Percentiles rank a stretch among this genome's conserved stretches.
These are phyloP conservation scores for Melanerpes aurifrons DNA, from an alignment of 2,113 vertebrate species.

Conservation along the genomic window DNA sequence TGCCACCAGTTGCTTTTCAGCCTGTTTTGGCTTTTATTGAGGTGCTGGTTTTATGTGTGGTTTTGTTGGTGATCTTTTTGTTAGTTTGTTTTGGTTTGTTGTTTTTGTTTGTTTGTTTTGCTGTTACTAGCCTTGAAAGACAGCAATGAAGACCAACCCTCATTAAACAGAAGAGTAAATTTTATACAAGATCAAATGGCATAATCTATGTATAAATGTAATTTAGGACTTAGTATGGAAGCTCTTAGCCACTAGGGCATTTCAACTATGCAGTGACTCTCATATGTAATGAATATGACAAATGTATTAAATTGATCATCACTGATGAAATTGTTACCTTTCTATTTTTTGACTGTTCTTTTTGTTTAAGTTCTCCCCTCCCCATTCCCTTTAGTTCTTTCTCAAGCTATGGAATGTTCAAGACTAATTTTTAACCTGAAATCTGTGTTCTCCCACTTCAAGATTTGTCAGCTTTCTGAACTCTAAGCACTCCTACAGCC, in stretches of 20 bases:
- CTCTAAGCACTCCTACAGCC: neutral
- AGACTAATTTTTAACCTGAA: neutral
- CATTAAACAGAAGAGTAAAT: neutral
- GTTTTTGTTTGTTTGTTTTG: neutral
- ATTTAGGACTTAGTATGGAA: neutral
- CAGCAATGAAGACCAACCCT: neutral
- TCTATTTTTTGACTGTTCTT: neutral
- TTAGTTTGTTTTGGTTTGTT: neutral
- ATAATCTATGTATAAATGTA: neutral
- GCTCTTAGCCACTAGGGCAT: neutral
- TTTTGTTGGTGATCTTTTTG: neutral
- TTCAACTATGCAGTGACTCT: neutral
- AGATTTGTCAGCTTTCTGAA: neutral
- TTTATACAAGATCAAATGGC: neutral
- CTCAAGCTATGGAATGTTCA: neutral
- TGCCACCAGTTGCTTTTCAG: neutral
- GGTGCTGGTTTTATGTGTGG: neutral
- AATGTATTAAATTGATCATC: neutral
- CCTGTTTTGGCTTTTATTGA: neutral
- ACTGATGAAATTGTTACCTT: neutral
- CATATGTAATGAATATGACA: neutral
- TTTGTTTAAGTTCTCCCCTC: neutral
- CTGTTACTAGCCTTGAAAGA: neutral
- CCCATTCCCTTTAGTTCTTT: neutral
- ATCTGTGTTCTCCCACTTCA: neutral